Conservation (phyloP, 2,888 invertebrate species). For the Agrochola lota region DNA sequence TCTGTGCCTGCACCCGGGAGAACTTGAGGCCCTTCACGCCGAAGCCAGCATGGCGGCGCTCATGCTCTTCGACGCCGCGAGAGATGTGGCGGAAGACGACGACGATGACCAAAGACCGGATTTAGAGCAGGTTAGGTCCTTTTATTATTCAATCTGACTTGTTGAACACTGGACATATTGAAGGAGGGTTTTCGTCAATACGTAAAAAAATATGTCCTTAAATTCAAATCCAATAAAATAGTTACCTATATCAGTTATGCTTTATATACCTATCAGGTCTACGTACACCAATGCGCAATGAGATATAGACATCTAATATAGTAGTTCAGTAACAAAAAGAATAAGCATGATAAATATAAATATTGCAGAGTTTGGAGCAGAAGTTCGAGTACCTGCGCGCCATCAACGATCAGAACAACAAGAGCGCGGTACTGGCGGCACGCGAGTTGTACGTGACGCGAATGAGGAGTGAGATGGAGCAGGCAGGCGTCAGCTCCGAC, state of each 20-base stretch:
- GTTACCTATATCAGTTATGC: too few relatives aligned
- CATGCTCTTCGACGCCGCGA: constrained; percentile 34
- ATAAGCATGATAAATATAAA: not conserved
- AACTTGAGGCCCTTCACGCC: constrained; percentile 42
- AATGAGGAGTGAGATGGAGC: constrained; percentile 31
- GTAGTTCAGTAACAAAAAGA: constrained; percentile 1
- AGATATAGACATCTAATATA: too few relatives aligned
- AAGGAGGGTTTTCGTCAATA: too few relatives aligned
- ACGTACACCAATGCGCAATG: too few relatives aligned
- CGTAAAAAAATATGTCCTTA: too few relatives aligned
- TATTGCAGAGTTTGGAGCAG: constrained; percentile 41
- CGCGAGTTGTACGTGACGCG: constrained; percentile 33
- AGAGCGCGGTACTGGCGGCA: constrained; percentile 38
- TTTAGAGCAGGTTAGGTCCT: constrained; percentile 40
- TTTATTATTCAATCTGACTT: too few relatives aligned
- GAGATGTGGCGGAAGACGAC: constrained; percentile 26
- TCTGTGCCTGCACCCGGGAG: constrained; percentile 62
- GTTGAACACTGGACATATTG: too few relatives aligned
- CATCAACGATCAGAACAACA: constrained; percentile 48
- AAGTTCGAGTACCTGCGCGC: constrained; percentile 22
- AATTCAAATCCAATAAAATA: too few relatives aligned
- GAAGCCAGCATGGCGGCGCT: constrained; percentile 24
- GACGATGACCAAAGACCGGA: constrained; percentile 39
- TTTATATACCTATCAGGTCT: too few relatives aligned
- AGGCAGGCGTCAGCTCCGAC: constrained; percentile 25